phyloP scores from a whole-genome alignment of 2,888 invertebrate genomes.

The Agonum fuliginosum region DNA sequence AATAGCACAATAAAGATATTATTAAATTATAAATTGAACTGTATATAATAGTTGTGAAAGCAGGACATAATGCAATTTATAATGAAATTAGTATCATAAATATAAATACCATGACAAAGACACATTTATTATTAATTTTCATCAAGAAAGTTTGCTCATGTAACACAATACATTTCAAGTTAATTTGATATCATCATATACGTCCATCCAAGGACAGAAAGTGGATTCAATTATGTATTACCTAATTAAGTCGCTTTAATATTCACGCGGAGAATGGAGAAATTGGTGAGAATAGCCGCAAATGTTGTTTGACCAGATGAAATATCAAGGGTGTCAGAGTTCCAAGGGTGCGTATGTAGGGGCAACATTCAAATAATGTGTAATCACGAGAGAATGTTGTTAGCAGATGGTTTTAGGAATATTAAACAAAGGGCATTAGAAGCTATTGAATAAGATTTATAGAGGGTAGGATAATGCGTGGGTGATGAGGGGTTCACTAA shows the following conservation, averaged over 20 bases:
- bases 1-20: too few relatives aligned
- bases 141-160: slow-evolving; percentile 3
- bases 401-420: background rate
- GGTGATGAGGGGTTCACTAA: background rate
- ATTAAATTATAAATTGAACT: too few relatives aligned
- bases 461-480: background rate
- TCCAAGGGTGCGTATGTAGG: background rate
- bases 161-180: background rate
- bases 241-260: background rate
- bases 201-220: background rate
- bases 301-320: slow-evolving; percentile 12
- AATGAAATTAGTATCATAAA: background rate
- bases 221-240: slow-evolving; percentile 4
- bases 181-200: slow-evolving; percentile 9
- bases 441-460: background rate
- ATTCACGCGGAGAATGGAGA: background rate
- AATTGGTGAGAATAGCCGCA: background rate
- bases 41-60: too few relatives aligned
- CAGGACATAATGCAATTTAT: too few relatives aligned
- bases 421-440: slow-evolving; percentile 3
- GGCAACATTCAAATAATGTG: background rate
- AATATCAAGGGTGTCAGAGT: background rate
- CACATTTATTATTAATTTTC: background rate
- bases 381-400: background rate
- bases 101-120: background rate